A percentile compares a stretch with the other conserved stretches of the same genome.
These are phyloP conservation scores for Bombus soroeensis DNA, from an alignment of 1,140 invertebrate species.

Conservation along the genomic window DNA sequence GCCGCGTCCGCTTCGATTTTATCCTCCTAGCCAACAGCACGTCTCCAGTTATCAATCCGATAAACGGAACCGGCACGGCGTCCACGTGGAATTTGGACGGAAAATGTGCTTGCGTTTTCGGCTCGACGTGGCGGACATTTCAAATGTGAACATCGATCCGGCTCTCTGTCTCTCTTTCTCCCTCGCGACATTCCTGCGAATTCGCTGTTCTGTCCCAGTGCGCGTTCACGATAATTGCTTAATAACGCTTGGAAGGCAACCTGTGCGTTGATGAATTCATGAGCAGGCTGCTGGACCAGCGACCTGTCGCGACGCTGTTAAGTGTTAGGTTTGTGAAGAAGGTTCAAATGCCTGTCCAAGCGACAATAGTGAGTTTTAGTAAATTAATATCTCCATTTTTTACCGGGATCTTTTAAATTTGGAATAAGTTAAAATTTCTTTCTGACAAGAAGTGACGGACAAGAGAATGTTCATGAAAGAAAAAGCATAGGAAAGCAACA, in stretches of 20 bases:
- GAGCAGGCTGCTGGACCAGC: not conserved
- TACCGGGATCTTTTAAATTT: too few species aligned
- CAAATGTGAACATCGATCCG: not conserved
- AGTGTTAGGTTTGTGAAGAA: too few species aligned
- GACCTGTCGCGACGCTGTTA: too few species aligned
- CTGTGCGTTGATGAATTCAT: not conserved
- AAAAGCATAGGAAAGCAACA: too few species aligned
- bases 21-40: not conserved
- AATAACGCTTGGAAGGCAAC: not conserved
- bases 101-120: conserved; percentile 1
- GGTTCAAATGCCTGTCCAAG: too few species aligned
- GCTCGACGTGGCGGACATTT: not conserved
- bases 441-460: too few species aligned
- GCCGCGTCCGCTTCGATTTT: not conserved
- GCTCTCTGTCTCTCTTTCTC: not conserved
- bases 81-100: not conserved
- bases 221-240: not conserved
- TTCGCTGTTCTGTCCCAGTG: not conserved
- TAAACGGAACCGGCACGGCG: not conserved
- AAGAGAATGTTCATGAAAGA: too few species aligned
- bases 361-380: too few species aligned
- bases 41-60: conserved; percentile 17
- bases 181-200: not conserved
- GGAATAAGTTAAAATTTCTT: too few species aligned
- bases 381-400: too few species aligned